Base-by-base conservation (phyloP, 2,113 vertebrate species). In the Clinocottus analis region DNA sequence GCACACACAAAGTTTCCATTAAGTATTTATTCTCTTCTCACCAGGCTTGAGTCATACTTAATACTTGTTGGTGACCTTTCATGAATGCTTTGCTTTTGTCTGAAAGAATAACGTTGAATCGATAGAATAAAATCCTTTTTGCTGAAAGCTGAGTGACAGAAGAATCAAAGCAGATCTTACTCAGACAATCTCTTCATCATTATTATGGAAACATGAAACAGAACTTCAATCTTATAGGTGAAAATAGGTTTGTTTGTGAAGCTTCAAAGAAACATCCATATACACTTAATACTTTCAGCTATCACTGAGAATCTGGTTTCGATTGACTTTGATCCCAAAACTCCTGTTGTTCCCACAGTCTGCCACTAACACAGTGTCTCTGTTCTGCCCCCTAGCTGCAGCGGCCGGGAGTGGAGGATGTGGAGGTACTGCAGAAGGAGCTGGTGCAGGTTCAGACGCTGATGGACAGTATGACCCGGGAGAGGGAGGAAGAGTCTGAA, bases 401-500 rank as follows among this genome's bases (percentile, higher is more conserved):
- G 92, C 96, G 98, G 63, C 98, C 98, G 53, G 97, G 98, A 56
- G 91, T 98, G 87, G 98, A 99, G 93, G 98, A 99, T 79, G 97
- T 99, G 81, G 96, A 97, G 7, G 97, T 99, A 39, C 90, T 99
- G 79, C 96, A 99, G 92, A 98, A 94, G 93, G 98, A 99, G 87
- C 93, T 99, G 80, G 95, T 99, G 35, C 98, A 99, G 80, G 98
- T 99, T 87, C 98, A 99, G 93, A 99, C 96, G 0, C 85, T 99
- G 81, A 99, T 99, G 98, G 98, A 99, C 93, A 95, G 85, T 72
- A 97, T 97, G 96, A 97, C 97, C 0, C 94, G 96, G 35, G 97
- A 99, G 80, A 91, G 96, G 67, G 98, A 99, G 90, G 95, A 93
- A 75, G 97, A 98, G 92, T 97, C 98, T 0, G 97, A 98, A 82